Evolutionary conservation across 2,797 vertebrate species (phyloP).

Genomic region (Thunnus albacares): DNA sequence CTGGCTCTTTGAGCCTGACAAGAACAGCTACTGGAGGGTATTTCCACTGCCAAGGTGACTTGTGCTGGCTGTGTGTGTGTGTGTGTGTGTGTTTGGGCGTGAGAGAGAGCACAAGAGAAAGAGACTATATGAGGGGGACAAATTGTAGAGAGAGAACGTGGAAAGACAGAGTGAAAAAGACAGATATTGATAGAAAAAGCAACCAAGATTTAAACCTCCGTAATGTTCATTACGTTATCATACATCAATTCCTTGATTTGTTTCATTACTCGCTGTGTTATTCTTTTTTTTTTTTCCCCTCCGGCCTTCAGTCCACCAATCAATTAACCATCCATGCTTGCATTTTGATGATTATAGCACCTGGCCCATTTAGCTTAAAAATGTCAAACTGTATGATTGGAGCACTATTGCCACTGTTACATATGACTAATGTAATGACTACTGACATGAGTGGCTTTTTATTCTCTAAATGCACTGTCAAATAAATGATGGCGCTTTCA

Average conservation of each 20-base stretch:
- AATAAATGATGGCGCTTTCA: background rate
- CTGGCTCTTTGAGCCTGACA: conserved; percentile 56
- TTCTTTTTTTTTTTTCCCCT: background rate
- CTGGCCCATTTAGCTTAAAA: background rate
- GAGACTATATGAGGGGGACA: background rate
- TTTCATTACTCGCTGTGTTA: background rate
- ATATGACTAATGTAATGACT: background rate
- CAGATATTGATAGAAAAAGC: background rate
- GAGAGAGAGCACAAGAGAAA: background rate
- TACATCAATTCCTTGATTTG: background rate
- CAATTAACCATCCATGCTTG: background rate
- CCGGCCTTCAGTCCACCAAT: background rate
- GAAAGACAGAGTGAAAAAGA: background rate
- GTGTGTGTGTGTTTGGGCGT: background rate
- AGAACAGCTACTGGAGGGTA: conserved; percentile 60
- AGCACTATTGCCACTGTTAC: background rate
- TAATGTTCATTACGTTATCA: background rate
- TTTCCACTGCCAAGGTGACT: conserved; percentile 69
- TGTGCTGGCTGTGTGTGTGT: conserved; percentile 18
- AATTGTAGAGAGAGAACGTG: background rate
- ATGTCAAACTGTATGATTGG: conserved; percentile 4
- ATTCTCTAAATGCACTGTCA: background rate
- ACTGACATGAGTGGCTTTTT: background rate
- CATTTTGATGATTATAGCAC: background rate
- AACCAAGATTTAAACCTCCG: background rate